A percentile compares a stretch with the other conserved stretches of the same genome.
phyloP scores from a whole-genome alignment of 2,888 invertebrate species.

The Nephrotoma appendiculata region DNA sequence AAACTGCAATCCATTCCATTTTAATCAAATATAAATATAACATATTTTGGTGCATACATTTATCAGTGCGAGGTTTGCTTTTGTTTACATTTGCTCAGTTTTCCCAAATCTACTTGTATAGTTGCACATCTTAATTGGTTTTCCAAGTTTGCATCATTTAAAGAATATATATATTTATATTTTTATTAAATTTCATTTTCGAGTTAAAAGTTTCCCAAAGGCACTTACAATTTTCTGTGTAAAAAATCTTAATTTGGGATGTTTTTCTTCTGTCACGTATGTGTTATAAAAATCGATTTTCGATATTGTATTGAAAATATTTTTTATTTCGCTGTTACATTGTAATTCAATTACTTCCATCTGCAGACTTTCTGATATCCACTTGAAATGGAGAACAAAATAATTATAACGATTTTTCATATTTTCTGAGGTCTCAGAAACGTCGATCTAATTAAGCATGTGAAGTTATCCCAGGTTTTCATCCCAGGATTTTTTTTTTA shows the following conservation, averaged over 20 bases:
- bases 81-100: no score
- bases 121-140: constrained; percentile 4
- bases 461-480: no score
- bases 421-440: neutral
- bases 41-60: no score
- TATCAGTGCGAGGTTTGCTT: no score
- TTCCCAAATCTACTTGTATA: neutral
- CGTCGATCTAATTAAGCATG: neutral
- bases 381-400: neutral
- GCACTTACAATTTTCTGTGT: neutral
- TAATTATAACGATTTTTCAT: constrained; percentile 1
- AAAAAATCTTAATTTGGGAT: constrained; percentile 5
- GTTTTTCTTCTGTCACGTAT: neutral
- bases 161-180: neutral
- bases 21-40: no score
- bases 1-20: no score
- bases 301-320: neutral
- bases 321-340: neutral
- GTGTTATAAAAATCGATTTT: constrained; percentile 4
- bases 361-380: neutral
- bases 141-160: neutral
- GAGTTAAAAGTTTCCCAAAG: neutral
- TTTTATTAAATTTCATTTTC: neutral
- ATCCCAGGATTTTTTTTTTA: no score
- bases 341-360: constrained; percentile 3